These are phyloP conservation scores for Huso huso DNA, from an alignment of 2,797 vertebrate genomes.

Conservation along the genomic window DNA sequence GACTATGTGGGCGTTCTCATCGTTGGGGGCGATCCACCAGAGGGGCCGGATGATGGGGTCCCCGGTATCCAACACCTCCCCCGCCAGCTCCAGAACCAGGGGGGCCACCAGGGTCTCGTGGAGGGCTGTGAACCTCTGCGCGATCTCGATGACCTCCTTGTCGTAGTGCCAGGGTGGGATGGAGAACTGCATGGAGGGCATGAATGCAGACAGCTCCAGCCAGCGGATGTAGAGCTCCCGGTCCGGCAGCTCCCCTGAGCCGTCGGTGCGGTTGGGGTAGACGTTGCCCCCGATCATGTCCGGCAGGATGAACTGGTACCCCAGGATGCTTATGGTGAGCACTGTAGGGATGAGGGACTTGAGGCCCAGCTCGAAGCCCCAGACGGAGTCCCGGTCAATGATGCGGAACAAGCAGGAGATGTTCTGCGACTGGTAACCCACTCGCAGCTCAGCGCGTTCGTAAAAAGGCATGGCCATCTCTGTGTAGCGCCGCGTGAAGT, in stretches of 20 bases:
- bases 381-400: conserved; percentile 89
- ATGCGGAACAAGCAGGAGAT: conserved; percentile 95
- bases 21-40: conserved; percentile 90
- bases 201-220: conserved; percentile 90
- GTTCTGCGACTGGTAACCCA: conserved; percentile 87
- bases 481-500: conserved; percentile 82
- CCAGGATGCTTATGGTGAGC: conserved; percentile 73
- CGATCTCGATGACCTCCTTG: conserved; percentile 81
- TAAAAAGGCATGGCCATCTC: conserved; percentile 84
- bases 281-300: conserved; percentile 90
- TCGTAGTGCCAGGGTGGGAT: conserved; percentile 90
- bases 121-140: conserved; percentile 75
- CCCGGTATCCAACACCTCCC: conserved; percentile 76
- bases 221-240: conserved; percentile 92
- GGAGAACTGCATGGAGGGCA: conserved; percentile 97
- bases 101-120: conserved; percentile 84
- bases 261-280: conserved; percentile 55
- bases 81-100: conserved; percentile 78
- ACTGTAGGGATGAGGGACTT: conserved; percentile 91
- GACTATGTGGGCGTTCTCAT: conserved; percentile 77
- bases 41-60: conserved; percentile 93
- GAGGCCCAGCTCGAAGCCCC: conserved; percentile 90
- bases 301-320: conserved; percentile 80
- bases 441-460: conserved; percentile 74
- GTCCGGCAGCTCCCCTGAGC: conserved; percentile 62